phyloP scores from a whole-genome alignment of 2,888 invertebrate species.

The Selenia dentaria region DNA sequence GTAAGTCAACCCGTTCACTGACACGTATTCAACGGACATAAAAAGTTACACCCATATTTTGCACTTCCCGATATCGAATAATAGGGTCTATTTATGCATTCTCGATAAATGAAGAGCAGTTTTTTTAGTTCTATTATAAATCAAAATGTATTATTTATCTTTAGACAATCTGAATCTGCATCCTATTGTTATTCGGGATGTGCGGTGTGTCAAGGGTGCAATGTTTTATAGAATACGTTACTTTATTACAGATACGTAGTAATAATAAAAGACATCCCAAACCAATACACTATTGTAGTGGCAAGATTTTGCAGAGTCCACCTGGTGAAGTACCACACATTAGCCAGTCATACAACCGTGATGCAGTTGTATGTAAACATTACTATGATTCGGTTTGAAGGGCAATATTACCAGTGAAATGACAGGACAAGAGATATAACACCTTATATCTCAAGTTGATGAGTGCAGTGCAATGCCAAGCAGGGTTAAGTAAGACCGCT shows the following conservation, averaged over 20 bases:
- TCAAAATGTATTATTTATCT: slow-evolving; percentile 85
- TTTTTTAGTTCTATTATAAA: slow-evolving; percentile 83
- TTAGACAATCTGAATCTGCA: slow-evolving; percentile 82
- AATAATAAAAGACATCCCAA: slow-evolving; percentile 10
- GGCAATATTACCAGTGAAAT: too few relatives aligned
- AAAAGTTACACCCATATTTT: slow-evolving; percentile 85
- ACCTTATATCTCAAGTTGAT: too few relatives aligned
- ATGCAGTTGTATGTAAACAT: too few relatives aligned
- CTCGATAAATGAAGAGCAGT: slow-evolving; percentile 82
- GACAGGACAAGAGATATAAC: too few relatives aligned
- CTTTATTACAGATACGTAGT: slow-evolving; percentile 55
- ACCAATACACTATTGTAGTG: too few relatives aligned
- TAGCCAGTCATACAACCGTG: too few relatives aligned
- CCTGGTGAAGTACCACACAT: too few relatives aligned
- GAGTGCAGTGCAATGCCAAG: too few relatives aligned
- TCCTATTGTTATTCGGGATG: slow-evolving; percentile 81
- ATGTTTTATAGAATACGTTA: slow-evolving; percentile 71
- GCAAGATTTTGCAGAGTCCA: too few relatives aligned
- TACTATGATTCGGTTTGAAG: too few relatives aligned
- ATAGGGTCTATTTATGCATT: slow-evolving; percentile 84
- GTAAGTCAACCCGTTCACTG: slow-evolving; percentile 80
- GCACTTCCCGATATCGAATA: slow-evolving; percentile 82
- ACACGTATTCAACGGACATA: slow-evolving; percentile 76
- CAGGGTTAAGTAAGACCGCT: too few relatives aligned
- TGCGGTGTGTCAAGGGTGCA: slow-evolving; percentile 84